Evolutionary conservation across 2,797 vertebrate species (phyloP).

Genomic region (Coccyzus lansbergi): DNA sequence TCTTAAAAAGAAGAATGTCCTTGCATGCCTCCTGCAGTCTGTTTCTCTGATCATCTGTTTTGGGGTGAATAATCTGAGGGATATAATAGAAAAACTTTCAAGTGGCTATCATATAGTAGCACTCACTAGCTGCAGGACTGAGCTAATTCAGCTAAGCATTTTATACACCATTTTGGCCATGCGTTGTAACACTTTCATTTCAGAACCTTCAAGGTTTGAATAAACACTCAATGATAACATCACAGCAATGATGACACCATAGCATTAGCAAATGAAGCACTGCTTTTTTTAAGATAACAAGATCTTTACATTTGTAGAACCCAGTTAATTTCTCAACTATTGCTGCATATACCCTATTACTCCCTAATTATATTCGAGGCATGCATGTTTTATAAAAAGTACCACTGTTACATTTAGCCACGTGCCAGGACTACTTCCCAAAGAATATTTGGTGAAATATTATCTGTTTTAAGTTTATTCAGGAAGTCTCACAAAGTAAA

Average conservation of each 20-base stretch:
- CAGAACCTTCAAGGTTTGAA: background rate
- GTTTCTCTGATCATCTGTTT: conserved; percentile 97
- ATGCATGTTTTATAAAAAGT: background rate
- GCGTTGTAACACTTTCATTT: background rate
- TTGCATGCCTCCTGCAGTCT: conserved; percentile 97
- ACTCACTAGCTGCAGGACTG: background rate
- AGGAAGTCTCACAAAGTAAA: background rate
- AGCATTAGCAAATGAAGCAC: background rate
- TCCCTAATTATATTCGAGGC: background rate
- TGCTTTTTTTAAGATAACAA: background rate
- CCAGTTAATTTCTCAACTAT: background rate
- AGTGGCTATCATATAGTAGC: background rate
- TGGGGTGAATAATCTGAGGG: conserved; percentile 93
- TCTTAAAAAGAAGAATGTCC: conserved; percentile 98
- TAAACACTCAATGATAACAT: background rate
- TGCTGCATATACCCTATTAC: background rate
- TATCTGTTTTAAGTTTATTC: background rate
- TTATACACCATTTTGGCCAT: background rate
- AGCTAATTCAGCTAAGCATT: conserved; percentile 2
- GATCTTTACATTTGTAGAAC: background rate
- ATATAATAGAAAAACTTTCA: conserved; percentile 24
- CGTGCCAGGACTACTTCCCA: background rate
- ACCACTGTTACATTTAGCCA: background rate
- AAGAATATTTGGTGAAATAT: background rate
- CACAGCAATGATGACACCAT: background rate